phyloP scores from a whole-genome alignment of 2,888 invertebrate genomes.

The Chamaedrilus cognettii region DNA sequence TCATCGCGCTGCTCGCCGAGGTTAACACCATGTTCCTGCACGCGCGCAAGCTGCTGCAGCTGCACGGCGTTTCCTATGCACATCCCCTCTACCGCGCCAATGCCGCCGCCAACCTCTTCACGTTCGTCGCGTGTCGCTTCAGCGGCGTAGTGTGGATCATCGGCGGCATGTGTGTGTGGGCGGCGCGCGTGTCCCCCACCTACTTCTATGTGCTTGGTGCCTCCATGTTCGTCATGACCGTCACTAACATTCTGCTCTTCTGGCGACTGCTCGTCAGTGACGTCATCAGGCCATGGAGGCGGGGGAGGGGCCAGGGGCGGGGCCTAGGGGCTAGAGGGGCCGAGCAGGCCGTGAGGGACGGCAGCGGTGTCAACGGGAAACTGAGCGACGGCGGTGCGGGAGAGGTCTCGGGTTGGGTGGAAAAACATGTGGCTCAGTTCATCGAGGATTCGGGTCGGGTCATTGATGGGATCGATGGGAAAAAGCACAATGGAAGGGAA shows the following conservation, averaged over 20 bases:
- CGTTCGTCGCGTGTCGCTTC: conserved; percentile 52
- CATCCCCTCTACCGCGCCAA: conserved; percentile 46
- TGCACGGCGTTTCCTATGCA: conserved; percentile 41
- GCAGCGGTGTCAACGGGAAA: too few species aligned
- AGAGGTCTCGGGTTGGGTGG: too few species aligned
- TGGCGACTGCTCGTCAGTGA: conserved; percentile 55
- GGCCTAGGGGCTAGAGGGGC: too few species aligned
- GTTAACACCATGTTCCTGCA: conserved; percentile 58
- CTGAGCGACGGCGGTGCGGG: too few species aligned
- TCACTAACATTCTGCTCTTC: conserved; percentile 52
- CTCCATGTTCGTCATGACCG: conserved; percentile 46
- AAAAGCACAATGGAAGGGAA: too few species aligned
- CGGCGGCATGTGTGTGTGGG: conserved; percentile 43
- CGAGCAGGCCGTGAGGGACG: too few species aligned
- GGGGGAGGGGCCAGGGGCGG: too few species aligned
- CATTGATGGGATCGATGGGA: too few species aligned
- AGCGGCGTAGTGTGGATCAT: conserved; percentile 41
- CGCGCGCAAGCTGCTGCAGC: conserved; percentile 56
- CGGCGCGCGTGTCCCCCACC: conserved; percentile 40
- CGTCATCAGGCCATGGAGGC: conserved; percentile 37
- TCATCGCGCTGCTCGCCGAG: conserved; percentile 53
- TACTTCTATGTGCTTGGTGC: conserved; percentile 42
- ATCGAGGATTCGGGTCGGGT: too few species aligned
- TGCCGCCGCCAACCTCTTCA: conserved; percentile 46
- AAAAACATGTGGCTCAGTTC: too few species aligned